Base-by-base conservation (phyloP, 2,797 vertebrate species). In the Ctenopoma multispine region DNA sequence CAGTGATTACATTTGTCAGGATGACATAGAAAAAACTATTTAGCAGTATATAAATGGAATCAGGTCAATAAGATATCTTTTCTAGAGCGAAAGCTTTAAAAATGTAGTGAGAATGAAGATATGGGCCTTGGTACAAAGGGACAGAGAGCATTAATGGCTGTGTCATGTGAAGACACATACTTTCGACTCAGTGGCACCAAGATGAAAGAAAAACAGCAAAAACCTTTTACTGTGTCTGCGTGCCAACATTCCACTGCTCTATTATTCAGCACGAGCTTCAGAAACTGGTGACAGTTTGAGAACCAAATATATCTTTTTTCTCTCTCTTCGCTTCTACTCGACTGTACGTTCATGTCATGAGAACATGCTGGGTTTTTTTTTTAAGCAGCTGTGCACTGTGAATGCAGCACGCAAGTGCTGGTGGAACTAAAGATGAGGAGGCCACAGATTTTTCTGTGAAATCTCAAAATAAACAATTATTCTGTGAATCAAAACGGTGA, bases 151-250 rank as follows among this genome's bases (percentile, higher is more conserved):
- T 60, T 63, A 9, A 10, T 77, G 72, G 72, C 36, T 59, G 57
- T 58, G 44, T 62, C 10, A 58, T 61, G 48, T 64, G 13, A 65
- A 78, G 47, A 62, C 47, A 53, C 40, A 38, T 60, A 69, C 70
- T 59, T 82, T 77, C 72, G 85, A 71, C 65, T 83, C 69, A 51
- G 56, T 73, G 76, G 67, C 74, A 81, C 58, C 66, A 48, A 85
- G 10, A 90, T 87, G 74, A 82, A 57, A 85, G 71, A 78, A 75
- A 79, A 82, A 93, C 92, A 93, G 79, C 64, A 36, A 90, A 94
- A 93, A 31, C 84, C 91, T 94, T 94, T 93, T 93, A 94, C 70
- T 29, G 44, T 64, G 69, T 80, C 65, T 82, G 57, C 38, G 13
- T 77, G 75, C 58, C 41, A 75, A 74, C 80, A 20, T 72, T 72